Percentiles rank a stretch among this genome's conserved stretches.
Evolutionary conservation across 2,888 invertebrate genomes (phyloP).

Genomic region (Drosophila macrospina): DNA sequence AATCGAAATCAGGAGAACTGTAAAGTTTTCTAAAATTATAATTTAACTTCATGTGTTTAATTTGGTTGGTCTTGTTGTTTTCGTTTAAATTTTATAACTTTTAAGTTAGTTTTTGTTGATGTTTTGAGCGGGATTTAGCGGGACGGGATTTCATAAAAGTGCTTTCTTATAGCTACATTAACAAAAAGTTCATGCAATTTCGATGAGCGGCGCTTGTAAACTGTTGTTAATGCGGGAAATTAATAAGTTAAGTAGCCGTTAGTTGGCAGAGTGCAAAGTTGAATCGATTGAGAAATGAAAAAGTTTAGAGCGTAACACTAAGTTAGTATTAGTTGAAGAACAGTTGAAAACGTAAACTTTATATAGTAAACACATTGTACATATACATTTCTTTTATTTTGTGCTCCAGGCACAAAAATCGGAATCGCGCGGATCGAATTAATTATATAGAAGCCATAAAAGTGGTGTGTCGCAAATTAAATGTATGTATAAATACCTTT

Average conservation of each 20-base stretch:
- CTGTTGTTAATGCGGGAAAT: constrained; percentile 69
- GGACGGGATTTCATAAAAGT: constrained; percentile 53
- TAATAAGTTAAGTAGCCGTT: constrained; percentile 72
- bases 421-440: no score
- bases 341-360: constrained; percentile 11
- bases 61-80: constrained; percentile 10
- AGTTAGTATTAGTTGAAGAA: constrained; percentile 16
- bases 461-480: no score
- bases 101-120: constrained; percentile 54
- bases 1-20: background rate
- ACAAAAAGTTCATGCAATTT: constrained; percentile 64
- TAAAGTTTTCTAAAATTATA: background rate
- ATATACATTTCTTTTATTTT: no score
- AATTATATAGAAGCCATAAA: no score
- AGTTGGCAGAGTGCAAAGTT: constrained; percentile 51
- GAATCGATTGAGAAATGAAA: constrained; percentile 7
- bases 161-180: constrained; percentile 51
- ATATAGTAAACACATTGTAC: background rate
- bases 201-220: constrained; percentile 65
- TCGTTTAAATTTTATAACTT: constrained; percentile 51
- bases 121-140: constrained; percentile 36
- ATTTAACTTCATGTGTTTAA: background rate
- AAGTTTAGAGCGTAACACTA: constrained; percentile 17
- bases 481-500: no score
- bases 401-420: no score